Conservation (phyloP, 2,113 vertebrate species). For the Mesocricetus auratus region DNA sequence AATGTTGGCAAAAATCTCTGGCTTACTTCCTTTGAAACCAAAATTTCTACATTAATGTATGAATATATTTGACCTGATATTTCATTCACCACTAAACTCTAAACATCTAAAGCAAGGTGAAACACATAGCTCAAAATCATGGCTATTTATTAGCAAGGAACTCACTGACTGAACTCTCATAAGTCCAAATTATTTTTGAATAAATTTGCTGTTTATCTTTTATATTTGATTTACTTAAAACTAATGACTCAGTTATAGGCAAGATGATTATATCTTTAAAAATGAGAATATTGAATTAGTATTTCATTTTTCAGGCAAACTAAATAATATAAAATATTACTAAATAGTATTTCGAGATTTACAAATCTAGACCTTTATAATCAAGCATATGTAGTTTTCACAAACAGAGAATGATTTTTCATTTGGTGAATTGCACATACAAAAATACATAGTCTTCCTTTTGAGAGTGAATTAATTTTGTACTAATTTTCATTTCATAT, state of each 20-base stretch:
- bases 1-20: not conserved
- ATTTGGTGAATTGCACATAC: not conserved
- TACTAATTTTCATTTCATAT: not conserved
- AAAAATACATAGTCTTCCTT: not conserved
- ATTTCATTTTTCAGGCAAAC: not conserved
- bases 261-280: not conserved
- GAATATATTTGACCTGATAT: not conserved
- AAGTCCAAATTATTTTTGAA: not conserved
- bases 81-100: not conserved
- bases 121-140: not conserved
- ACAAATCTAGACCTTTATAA: not conserved
- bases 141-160: not conserved
- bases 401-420: not conserved
- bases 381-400: not conserved
- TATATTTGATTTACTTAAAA: not conserved
- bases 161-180: not conserved
- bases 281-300: not conserved
- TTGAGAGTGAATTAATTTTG: not conserved
- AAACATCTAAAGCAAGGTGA: not conserved
- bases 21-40: not conserved
- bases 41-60: not conserved
- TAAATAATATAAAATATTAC: constrained; percentile 11
- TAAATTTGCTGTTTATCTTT: not conserved
- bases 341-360: not conserved
- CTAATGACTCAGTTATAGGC: not conserved